Percentiles rank a stretch among this genome's conserved stretches.
Evolutionary conservation across 2,888 invertebrate species (phyloP).

Genomic region (Eupelmus urozonus): DNA sequence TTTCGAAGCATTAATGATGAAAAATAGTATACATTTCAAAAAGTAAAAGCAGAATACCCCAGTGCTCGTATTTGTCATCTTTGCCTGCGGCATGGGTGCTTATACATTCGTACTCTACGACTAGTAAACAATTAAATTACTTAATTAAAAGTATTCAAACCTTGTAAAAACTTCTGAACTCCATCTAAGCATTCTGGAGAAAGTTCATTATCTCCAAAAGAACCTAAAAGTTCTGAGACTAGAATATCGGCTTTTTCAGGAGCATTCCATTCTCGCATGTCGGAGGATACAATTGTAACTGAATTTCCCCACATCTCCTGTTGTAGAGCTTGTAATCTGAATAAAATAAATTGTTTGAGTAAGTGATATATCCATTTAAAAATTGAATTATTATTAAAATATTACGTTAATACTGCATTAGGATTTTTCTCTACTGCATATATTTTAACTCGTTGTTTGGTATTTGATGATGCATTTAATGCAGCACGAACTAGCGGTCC

Average conservation of each 20-base stretch:
- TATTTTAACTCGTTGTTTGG: constrained; percentile 86
- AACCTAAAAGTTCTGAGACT: constrained; percentile 96
- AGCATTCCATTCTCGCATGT: constrained; percentile 91
- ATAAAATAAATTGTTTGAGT: constrained; percentile 24
- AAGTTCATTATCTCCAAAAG: constrained; percentile 99
- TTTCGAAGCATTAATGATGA: too few relatives aligned
- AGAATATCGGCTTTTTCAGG: constrained; percentile 95
- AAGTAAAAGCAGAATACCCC: too few relatives aligned
- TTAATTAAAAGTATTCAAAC: constrained; percentile 66
- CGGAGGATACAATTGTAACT: constrained; percentile 88
- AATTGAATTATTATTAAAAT: constrained; percentile 13
- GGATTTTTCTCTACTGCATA: constrained; percentile 99
- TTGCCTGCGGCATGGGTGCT: too few relatives aligned
- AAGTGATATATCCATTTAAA: background rate
- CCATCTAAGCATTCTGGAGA: constrained; percentile 99
- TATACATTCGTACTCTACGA: background rate
- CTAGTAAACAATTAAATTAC: too few relatives aligned
- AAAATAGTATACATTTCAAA: too few relatives aligned
- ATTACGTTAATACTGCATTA: constrained; percentile 90
- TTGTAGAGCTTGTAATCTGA: constrained; percentile 83
- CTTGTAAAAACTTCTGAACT: constrained; percentile 90
- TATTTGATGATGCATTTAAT: constrained; percentile 86
- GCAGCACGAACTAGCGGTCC: constrained; percentile 96
- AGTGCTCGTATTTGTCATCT: too few relatives aligned
- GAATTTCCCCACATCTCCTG: constrained; percentile 87